Base-by-base conservation (phyloP, 2,113 vertebrate genomes). In the Halichoeres trimaculatus region DNA sequence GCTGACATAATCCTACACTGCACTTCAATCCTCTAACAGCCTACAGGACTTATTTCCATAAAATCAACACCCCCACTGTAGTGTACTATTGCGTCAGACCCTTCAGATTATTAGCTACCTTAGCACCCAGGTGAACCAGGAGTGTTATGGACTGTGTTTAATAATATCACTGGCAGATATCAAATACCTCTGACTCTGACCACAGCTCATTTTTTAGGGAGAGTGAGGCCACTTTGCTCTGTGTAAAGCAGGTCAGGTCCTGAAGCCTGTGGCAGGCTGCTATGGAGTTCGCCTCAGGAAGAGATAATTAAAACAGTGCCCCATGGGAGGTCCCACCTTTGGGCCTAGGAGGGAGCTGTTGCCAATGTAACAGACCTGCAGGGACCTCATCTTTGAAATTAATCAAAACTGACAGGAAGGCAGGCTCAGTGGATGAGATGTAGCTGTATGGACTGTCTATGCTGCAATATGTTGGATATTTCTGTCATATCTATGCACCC, bases 291-390 rank as follows among this genome's bases (percentile, higher is more conserved):
- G 78, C 81, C 87, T 75, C 66, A 62, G 78, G 91, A 91, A 85
- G 84, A 89, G 79, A 83, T 93, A 89, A 95, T 94, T 93, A 92
- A 93, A 93, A 93, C 76, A 83, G 84, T 76, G 81, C 78, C 89
- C 80, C 80, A 68, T 80, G 90, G 89, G 90, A 90, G 76, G 70
- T 78, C 59, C 73, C 80, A 89, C 84, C 74, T 78, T 78, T 35
- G 76, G 75, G 61, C 58, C 43, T n/a, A 58, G 55, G 63, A 76
- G 71, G 76, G 73, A 84, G 71, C 75, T 9, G 80, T 89, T 88
- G 90, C 70, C 81, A 91, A 52, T 73, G 70, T 47, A 72, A 85
- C 86, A 35, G 65, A 69, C 80, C 85, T 59, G 60, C 62, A 75
- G 90, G 84, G 77, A 84, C 79, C 70, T 85, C 74, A 73, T 81